Conservation (phyloP, 2,113 vertebrate species). For the Bombycilla garrulus region DNA sequence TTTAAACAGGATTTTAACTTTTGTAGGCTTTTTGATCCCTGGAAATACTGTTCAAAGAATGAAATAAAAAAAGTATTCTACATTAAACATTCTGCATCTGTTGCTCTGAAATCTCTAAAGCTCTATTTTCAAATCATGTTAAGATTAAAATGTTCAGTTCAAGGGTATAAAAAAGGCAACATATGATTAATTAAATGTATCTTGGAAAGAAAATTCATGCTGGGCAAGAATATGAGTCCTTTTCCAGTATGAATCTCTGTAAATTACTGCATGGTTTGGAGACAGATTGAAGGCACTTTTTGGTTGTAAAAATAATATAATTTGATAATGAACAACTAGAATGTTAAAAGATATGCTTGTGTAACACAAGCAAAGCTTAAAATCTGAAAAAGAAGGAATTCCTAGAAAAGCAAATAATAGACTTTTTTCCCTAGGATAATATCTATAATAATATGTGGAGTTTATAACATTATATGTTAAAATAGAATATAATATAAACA, state of each 20-base stretch:
- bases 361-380: not conserved
- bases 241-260: not conserved
- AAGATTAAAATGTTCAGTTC: not conserved
- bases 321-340: not conserved
- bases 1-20: slow-evolving; percentile 58
- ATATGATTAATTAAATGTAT: slow-evolving; percentile 24
- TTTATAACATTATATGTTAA: not conserved
- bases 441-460: not conserved
- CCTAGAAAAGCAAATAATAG: not conserved
- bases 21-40: not conserved
- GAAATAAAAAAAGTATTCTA: not conserved
- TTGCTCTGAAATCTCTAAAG: not conserved
- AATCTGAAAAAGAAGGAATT: not conserved
- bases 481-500: not conserved
- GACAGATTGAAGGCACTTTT: not conserved
- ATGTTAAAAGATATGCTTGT: not conserved
- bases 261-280: not conserved
- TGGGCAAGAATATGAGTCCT: not conserved
- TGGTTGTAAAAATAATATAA: not conserved
- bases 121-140: not conserved
- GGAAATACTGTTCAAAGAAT: not conserved
- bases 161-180: not conserved
- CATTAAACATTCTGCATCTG: not conserved
- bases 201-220: not conserved
- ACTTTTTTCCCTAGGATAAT: not conserved